phyloP scores from a whole-genome alignment of 1,140 invertebrate genomes.

The Formica selysi region DNA sequence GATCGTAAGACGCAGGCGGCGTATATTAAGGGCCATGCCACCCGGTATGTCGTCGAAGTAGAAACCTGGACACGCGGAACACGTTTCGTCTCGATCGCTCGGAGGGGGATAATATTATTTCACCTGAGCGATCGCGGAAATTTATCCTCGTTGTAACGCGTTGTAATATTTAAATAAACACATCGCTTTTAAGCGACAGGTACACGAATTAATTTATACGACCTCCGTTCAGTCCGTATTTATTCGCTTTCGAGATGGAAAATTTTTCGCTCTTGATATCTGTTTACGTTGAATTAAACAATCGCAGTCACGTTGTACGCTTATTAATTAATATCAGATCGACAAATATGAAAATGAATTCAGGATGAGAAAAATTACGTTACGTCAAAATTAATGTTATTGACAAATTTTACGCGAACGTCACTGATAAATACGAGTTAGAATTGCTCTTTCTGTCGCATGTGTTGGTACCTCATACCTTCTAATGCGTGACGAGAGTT shows the following conservation, averaged over 20 bases:
- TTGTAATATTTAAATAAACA: constrained; percentile 55
- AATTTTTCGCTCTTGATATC: neutral
- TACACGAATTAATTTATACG: constrained; percentile 8
- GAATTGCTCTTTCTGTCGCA: constrained; percentile 18
- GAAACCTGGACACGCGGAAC: constrained; percentile 57
- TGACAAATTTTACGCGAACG: constrained; percentile 2
- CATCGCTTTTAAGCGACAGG: constrained; percentile 46
- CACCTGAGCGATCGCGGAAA: constrained; percentile 18
- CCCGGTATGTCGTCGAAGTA: constrained; percentile 73
- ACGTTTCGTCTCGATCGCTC: constrained; percentile 66
- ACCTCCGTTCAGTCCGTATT: neutral
- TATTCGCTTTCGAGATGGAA: constrained; percentile 5
- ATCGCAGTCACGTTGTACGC: neutral
- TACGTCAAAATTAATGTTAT: neutral
- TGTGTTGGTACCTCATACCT: constrained; percentile 26
- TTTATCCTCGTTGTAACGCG: constrained; percentile 62
- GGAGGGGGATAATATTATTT: constrained; percentile 48
- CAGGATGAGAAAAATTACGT: neutral
- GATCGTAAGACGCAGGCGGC: constrained; percentile 80
- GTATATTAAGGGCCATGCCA: constrained; percentile 79
- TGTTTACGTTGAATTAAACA: neutral
- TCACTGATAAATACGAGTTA: constrained; percentile 26
- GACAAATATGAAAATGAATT: neutral
- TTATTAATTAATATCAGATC: neutral
- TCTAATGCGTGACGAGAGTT: constrained; percentile 16